Evolutionary conservation across 2,797 vertebrate species (phyloP).

Genomic region (Enteromius trimaculatus): DNA sequence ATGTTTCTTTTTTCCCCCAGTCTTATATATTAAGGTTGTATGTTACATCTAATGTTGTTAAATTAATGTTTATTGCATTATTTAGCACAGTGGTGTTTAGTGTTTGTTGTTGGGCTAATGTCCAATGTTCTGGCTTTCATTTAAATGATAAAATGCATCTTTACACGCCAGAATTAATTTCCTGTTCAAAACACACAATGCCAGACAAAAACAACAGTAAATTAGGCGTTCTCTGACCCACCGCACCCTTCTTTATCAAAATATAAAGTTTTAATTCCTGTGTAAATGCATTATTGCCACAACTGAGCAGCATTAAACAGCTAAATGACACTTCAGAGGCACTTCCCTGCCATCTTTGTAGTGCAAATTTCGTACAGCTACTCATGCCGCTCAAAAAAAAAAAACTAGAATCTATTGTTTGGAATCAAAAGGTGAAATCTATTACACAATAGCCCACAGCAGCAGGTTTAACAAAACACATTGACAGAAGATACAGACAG

Average conservation of each 20-base stretch:
- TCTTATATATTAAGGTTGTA: too few species aligned
- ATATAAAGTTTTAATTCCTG: not conserved
- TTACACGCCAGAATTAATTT: not conserved
- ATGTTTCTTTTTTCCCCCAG: too few species aligned
- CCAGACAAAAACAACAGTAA: not conserved
- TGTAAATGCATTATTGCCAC: not conserved
- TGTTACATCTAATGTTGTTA: too few species aligned
- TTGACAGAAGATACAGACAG: not conserved
- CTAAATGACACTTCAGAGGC: not conserved
- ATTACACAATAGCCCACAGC: not conserved
- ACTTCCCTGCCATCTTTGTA: not conserved
- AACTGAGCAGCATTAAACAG: not conserved
- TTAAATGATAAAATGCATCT: not conserved
- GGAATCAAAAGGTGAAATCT: not conserved
- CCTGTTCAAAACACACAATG: not conserved
- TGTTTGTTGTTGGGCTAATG: too few species aligned
- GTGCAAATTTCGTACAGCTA: not conserved
- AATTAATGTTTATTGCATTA: too few species aligned
- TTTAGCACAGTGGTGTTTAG: too few species aligned
- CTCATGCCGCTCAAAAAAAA: not conserved
- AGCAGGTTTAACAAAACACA: not conserved
- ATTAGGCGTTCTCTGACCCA: not conserved
- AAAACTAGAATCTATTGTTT: not conserved
- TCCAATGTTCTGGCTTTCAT: not conserved
- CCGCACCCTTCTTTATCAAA: not conserved